phyloP scores from a whole-genome alignment of 2,113 vertebrate genomes.

The Ardeotis arabs region DNA sequence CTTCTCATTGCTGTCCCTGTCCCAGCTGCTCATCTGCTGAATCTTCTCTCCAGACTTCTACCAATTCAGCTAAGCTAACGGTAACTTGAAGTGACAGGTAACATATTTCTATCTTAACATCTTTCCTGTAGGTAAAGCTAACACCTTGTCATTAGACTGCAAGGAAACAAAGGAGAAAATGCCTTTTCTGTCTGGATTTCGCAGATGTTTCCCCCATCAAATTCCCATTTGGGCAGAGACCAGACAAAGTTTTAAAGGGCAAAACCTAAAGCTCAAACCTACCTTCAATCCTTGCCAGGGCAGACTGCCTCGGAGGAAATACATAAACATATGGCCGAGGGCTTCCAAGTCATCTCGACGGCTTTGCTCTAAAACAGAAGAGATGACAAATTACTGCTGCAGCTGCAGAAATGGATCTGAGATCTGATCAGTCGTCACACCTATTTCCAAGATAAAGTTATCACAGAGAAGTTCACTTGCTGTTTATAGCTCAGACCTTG shows the following conservation, averaged over 20 bases:
- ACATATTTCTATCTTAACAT: neutral
- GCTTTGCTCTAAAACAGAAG: slow-evolving; percentile 90
- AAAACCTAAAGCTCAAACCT: slow-evolving; percentile 36
- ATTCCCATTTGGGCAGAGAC: neutral
- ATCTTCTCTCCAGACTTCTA: neutral
- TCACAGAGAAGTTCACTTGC: neutral
- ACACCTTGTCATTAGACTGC: neutral
- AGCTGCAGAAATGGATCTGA: slow-evolving; percentile 25
- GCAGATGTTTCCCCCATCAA: neutral
- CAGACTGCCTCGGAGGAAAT: slow-evolving; percentile 97
- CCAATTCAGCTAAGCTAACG: neutral
- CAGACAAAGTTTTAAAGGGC: neutral
- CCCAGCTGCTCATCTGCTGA: neutral
- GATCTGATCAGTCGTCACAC: neutral
- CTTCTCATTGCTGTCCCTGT: neutral
- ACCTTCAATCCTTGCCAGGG: slow-evolving; percentile 99
- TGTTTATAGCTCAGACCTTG: neutral
- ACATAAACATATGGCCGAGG: slow-evolving; percentile 99
- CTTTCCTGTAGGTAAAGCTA: neutral
- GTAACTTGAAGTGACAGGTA: neutral
- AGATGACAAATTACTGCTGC: slow-evolving; percentile 54
- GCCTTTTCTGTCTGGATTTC: neutral
- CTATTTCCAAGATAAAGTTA: neutral
- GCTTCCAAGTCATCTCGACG: slow-evolving; percentile 97
- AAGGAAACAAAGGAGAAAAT: neutral